phyloP scores from a whole-genome alignment of 2,797 vertebrate species.

The Neoniphon sammara region DNA sequence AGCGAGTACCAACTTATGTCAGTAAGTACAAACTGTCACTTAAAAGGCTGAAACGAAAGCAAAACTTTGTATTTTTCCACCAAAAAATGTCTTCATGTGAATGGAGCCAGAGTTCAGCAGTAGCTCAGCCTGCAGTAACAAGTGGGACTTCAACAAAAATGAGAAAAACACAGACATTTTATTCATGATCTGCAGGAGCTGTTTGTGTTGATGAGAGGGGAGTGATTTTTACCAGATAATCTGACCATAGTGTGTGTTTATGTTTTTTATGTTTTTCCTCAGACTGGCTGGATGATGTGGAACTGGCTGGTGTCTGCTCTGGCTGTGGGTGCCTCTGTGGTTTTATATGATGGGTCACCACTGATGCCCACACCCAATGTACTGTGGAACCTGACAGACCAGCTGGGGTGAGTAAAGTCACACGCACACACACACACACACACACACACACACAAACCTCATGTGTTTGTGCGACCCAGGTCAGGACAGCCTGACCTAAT shows the following conservation, averaged over 20 bases:
- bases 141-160: slow-evolving; percentile 27
- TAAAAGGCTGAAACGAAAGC: no score
- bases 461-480: no score
- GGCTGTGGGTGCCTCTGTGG: slow-evolving; percentile 91
- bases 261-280: slow-evolving; percentile 21
- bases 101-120: slow-evolving; percentile 18
- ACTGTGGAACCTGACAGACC: slow-evolving; percentile 94
- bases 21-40: no score
- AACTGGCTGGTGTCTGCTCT: slow-evolving; percentile 94
- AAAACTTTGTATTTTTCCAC: no score
- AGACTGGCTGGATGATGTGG: slow-evolving; percentile 99
- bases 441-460: neutral
- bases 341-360: slow-evolving; percentile 95
- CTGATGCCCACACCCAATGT: slow-evolving; percentile 91
- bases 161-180: slow-evolving; percentile 17
- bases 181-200: slow-evolving; percentile 39
- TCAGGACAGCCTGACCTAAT: slow-evolving; percentile 6
- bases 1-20: no score
- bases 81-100: neutral
- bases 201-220: slow-evolving; percentile 45
- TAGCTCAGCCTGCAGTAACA: slow-evolving; percentile 9
- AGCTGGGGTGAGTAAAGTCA: slow-evolving; percentile 86
- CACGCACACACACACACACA: neutral
- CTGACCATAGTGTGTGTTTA: slow-evolving; percentile 36
- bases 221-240: slow-evolving; percentile 55